A percentile compares a stretch with the other conserved stretches of the same genome.
Evolutionary conservation across 1,140 invertebrate species (phyloP).

Genomic region (Portunus trituberculatus): DNA sequence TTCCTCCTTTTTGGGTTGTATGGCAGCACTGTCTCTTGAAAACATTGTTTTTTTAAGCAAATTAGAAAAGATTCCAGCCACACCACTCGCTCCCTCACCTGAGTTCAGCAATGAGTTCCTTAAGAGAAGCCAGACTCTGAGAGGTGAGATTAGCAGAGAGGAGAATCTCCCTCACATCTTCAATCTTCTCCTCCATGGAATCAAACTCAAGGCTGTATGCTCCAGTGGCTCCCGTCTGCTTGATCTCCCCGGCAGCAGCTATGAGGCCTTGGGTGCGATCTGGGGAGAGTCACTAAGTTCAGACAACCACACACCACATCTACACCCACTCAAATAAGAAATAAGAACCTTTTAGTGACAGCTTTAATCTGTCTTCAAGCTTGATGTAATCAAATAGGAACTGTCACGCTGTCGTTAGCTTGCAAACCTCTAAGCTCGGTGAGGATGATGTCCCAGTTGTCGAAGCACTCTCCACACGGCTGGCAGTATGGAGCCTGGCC

Average conservation of each 20-base stretch:
- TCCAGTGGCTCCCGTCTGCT: conserved; percentile 94
- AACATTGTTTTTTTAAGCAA: not conserved
- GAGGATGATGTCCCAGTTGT: conserved; percentile 97
- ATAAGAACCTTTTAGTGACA: too few relatives aligned
- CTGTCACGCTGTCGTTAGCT: not conserved
- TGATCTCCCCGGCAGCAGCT: conserved; percentile 92
- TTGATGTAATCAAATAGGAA: too few relatives aligned
- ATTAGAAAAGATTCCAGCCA: not conserved
- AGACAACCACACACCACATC: too few relatives aligned
- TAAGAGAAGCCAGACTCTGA: conserved; percentile 87
- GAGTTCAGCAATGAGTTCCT: conserved; percentile 83
- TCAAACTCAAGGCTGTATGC: conserved; percentile 97
- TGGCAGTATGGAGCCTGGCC: conserved; percentile 94
- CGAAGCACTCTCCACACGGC: conserved; percentile 99
- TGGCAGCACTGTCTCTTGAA: too few relatives aligned
- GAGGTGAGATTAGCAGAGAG: conserved; percentile 87
- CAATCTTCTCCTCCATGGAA: conserved; percentile 91
- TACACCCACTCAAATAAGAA: too few relatives aligned
- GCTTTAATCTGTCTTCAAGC: too few relatives aligned
- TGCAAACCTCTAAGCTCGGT: conserved; percentile 85
- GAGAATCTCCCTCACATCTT: conserved; percentile 89
- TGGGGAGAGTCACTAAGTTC: conserved; percentile 79
- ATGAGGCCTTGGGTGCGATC: conserved; percentile 84
- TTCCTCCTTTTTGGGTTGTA: too few relatives aligned
- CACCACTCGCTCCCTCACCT: conserved; percentile 80